Conservation (phyloP, 1,140 invertebrate species). For the Conus ventricosus region DNA sequence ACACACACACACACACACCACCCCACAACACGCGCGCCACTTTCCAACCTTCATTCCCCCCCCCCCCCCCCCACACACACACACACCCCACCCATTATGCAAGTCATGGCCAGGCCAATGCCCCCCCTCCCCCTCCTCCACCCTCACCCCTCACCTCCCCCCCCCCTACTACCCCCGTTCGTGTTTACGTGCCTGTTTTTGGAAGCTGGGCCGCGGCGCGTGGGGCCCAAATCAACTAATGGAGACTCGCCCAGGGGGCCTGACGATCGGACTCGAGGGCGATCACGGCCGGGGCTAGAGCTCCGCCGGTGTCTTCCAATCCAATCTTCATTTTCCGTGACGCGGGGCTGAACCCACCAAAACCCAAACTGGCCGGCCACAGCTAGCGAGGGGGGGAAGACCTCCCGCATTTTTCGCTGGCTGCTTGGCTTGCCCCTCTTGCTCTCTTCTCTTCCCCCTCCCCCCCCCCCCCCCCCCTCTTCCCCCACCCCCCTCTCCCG, state of each 20-base stretch:
- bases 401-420: no score
- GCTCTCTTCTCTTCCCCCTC: no score
- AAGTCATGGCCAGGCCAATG: neutral
- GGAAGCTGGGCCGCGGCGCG: no score
- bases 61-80: neutral
- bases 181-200: no score
- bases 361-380: no score
- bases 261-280: no score
- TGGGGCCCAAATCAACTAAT: no score
- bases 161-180: neutral
- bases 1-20: neutral
- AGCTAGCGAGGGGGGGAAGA: no score
- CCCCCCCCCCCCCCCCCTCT: neutral
- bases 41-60: neutral
- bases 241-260: no score
- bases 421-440: no score
- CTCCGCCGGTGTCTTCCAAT: neutral
- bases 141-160: neutral
- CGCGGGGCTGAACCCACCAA: neutral
- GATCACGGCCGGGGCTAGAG: no score
- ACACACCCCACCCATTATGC: neutral
- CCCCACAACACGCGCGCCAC: neutral
- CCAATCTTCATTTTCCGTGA: neutral
- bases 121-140: neutral
- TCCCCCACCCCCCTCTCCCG: neutral